Percentiles rank a stretch among this genome's conserved stretches.
phyloP scores from a whole-genome alignment of 1,140 invertebrate genomes.

The Lepeophtheirus salmonis region DNA sequence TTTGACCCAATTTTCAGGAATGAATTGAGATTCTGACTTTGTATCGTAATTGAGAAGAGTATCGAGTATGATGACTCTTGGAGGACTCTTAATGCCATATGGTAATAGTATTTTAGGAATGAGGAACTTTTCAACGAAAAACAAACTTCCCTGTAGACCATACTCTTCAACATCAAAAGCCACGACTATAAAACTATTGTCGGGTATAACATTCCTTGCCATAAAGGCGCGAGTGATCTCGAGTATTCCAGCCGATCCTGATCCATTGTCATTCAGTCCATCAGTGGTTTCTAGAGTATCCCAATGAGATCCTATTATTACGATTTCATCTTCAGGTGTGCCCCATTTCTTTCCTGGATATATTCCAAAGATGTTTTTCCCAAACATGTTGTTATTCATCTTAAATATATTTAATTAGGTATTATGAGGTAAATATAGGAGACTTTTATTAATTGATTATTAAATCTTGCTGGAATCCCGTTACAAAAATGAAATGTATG shows the following conservation, averaged over 20 bases:
- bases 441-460: no score
- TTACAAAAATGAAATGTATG: no score
- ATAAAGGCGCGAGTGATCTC: slow-evolving; percentile 28
- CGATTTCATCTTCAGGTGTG: slow-evolving; percentile 26
- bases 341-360: slow-evolving; percentile 27
- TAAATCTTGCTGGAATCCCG: no score
- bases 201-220: slow-evolving; percentile 23
- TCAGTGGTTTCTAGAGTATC: slow-evolving; percentile 25
- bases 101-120: neutral
- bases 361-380: slow-evolving; percentile 29
- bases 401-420: no score
- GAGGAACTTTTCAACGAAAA: neutral
- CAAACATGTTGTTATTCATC: no score
- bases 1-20: neutral
- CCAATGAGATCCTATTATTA: slow-evolving; percentile 31
- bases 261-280: slow-evolving; percentile 31
- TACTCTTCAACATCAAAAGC: slow-evolving; percentile 32
- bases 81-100: neutral
- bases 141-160: slow-evolving; percentile 18
- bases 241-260: slow-evolving; percentile 28
- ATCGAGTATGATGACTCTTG: neutral
- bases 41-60: neutral
- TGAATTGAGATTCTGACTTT: neutral
- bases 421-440: no score
- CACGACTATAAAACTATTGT: slow-evolving; percentile 29